Evolutionary conservation across 37 sponge, comb jelly and placozoan species (phyloP).

Genomic region (Haliclona indistincta): DNA sequence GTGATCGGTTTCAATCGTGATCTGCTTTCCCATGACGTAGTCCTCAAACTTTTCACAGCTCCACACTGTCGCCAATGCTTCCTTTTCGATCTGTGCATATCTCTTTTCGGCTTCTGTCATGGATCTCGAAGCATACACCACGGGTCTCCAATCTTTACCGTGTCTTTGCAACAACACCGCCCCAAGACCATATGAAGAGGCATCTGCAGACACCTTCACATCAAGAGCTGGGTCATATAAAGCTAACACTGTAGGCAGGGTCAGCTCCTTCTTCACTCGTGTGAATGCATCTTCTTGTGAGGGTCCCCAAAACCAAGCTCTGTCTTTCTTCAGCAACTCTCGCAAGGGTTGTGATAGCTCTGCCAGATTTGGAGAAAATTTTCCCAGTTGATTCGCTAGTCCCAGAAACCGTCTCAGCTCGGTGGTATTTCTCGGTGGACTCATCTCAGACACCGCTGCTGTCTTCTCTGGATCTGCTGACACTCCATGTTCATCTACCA

Average conservation of each 20-base stretch:
- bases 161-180: constrained; percentile 29
- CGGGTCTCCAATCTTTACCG: constrained; percentile 28
- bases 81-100: constrained; percentile 62
- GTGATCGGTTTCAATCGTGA: constrained; percentile 42
- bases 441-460: constrained; percentile 29
- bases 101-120: constrained; percentile 31
- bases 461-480: constrained; percentile 35
- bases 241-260: constrained; percentile 36
- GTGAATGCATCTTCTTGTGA: constrained; percentile 32
- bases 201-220: constrained; percentile 31
- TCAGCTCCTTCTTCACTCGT: constrained; percentile 25
- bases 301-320: constrained; percentile 27
- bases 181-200: constrained; percentile 34
- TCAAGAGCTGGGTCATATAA: constrained; percentile 13
- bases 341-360: constrained; percentile 27
- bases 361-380: constrained; percentile 25
- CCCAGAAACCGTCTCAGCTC: constrained; percentile 19
- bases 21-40: constrained; percentile 30
- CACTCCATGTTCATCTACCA: constrained; percentile 27
- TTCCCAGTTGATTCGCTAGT: constrained; percentile 39
- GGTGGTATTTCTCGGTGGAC: constrained; percentile 6
- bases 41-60: constrained; percentile 50
- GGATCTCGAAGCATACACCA: constrained; percentile 44
- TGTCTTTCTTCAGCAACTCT: constrained; percentile 24
- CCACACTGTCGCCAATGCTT: constrained; percentile 41